A percentile compares a stretch with the other conserved stretches of the same genome.
Evolutionary conservation across 2,113 vertebrate genomes (phyloP).

Genomic region (Phainopepla nitens): DNA sequence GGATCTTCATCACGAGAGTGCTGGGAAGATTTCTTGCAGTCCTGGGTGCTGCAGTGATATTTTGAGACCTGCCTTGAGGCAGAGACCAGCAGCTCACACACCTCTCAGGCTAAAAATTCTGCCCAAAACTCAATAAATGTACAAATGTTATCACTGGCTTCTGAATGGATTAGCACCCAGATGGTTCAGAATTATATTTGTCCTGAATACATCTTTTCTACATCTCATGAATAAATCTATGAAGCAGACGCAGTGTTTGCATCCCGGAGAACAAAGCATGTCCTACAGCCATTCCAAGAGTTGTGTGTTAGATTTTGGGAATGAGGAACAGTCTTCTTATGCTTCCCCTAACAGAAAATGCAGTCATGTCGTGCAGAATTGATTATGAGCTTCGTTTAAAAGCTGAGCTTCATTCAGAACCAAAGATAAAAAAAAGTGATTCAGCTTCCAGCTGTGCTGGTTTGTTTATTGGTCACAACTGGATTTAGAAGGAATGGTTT

Average conservation of each 20-base stretch:
- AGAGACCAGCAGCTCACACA: neutral
- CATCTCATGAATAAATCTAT: slow-evolving; percentile 42
- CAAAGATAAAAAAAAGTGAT: neutral
- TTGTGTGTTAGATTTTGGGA: neutral
- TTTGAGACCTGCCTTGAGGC: neutral
- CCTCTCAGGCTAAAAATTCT: neutral
- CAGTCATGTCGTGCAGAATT: neutral
- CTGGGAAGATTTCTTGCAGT: neutral
- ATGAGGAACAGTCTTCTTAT: fast-evolving
- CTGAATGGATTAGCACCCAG: neutral
- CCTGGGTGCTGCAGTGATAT: neutral
- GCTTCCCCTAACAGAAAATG: neutral
- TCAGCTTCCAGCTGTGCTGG: neutral
- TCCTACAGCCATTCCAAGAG: neutral
- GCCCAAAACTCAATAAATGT: neutral
- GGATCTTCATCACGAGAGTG: neutral
- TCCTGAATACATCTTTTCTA: slow-evolving; percentile 32
- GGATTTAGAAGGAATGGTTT: neutral
- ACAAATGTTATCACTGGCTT: neutral
- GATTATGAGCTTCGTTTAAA: neutral
- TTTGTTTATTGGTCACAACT: neutral
- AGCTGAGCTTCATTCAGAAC: neutral
- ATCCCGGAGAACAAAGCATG: neutral
- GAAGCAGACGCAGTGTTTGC: neutral
- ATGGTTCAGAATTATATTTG: neutral